Evolutionary conservation across 2,113 vertebrate genomes (phyloP), one percentile per base, ranked within the genome.

Genomic region (Gopherus evgoodei): DNA sequence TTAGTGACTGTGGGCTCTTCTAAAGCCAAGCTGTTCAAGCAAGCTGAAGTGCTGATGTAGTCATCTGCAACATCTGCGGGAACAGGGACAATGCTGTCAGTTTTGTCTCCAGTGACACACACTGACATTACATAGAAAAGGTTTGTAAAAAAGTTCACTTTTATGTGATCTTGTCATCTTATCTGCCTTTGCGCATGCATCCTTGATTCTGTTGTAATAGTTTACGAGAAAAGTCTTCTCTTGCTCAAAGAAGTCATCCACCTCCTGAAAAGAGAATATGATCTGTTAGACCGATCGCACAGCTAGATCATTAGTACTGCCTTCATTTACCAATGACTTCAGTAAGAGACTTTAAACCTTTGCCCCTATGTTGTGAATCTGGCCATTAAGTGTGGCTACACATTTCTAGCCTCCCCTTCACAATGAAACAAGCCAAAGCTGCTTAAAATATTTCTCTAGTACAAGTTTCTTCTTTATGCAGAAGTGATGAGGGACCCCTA

Each of bases 201-300:
- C 99, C 98, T 99, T 99, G 96, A 99, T 99, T 96, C 99, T 99
- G 97, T 98, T 99, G 95, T 98, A 99, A 97, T 99, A 99, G 97
- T 99, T 99, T 35, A 99, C 98, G 88, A 99, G 98, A 95, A 99
- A 99, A 50, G 98, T 99, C 98, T 99, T 99, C 98, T 99, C 99
- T 97, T 99, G 99, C 93, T 99, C 99, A 98, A 99, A 99, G 97
- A 99, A 99, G 65, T 99, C 99, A 98, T 99, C 99, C 5, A 99
- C 99, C 95, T 99, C 99, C 99, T 99, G 97, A 87, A 97, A 79
- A 92, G 53, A 91, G 65, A 54, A 21, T 12, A 94, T 14, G 54
- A 81, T 31, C 78, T 75, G 29, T 93, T 93, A 91, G 84, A 29
- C 76, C 49, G 47, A 49, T 59, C 47, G 59, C 2, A 59, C 16